Evolutionary conservation across 2,113 vertebrate genomes (phyloP).

Genomic region (Tupaia tana): DNA sequence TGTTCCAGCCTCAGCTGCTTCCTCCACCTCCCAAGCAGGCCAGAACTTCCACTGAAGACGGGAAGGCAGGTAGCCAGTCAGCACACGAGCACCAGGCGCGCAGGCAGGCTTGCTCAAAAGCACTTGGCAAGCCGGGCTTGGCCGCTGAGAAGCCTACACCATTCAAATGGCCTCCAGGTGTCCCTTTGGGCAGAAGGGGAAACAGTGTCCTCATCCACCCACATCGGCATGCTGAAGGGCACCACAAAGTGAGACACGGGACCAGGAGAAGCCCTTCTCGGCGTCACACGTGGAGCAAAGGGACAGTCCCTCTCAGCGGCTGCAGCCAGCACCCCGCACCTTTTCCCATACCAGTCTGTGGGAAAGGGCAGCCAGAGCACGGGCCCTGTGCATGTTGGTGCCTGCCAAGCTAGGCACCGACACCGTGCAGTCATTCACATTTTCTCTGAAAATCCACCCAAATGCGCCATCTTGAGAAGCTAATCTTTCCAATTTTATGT

Average conservation of each 20-base stretch:
- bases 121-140: background rate
- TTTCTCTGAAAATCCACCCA: slow-evolving; percentile 74
- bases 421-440: background rate
- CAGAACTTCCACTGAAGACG: slow-evolving; percentile 11
- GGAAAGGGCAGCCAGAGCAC: rapidly evolving
- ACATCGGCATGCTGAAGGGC: background rate
- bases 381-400: rapidly evolving
- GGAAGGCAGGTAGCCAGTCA: background rate
- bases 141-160: background rate
- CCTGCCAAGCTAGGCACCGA: slow-evolving; percentile 6
- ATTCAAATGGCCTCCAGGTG: background rate
- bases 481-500: slow-evolving; percentile 69
- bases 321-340: background rate
- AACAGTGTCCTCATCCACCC: background rate
- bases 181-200: slow-evolving; percentile 28
- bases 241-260: background rate
- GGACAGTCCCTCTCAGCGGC: too few relatives aligned
- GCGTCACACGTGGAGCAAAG: background rate
- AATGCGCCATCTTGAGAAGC: slow-evolving; percentile 76
- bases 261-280: background rate
- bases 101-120: background rate
- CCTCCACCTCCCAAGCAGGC: background rate
- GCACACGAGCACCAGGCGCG: background rate
- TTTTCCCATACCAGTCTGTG: background rate
- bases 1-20: slow-evolving; percentile 13